These are phyloP conservation scores for Conus betulinus DNA, from an alignment of 1,140 invertebrate species.

Conservation along the genomic window DNA sequence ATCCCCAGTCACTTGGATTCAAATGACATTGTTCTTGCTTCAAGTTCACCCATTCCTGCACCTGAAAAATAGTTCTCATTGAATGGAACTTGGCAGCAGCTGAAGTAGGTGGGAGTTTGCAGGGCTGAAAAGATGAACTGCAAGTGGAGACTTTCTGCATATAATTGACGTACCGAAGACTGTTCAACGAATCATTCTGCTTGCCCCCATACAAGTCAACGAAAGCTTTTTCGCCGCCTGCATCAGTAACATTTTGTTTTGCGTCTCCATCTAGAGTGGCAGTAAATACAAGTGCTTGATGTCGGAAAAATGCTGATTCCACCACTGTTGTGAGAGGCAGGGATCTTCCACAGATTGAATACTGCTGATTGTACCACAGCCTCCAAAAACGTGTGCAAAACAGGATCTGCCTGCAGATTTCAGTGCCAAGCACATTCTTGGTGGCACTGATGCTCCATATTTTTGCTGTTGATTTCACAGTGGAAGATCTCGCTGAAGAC, in stretches of 20 bases:
- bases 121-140: neutral
- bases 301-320: neutral
- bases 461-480: neutral
- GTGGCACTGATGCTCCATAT: neutral
- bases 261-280: neutral
- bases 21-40: neutral
- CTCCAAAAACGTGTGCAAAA: neutral
- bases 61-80: constrained; percentile 28
- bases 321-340: neutral
- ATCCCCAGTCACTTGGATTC: constrained; percentile 20
- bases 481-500: neutral
- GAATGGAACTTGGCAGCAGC: constrained; percentile 37
- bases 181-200: neutral
- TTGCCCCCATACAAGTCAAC: constrained; percentile 6
- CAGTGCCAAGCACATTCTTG: neutral
- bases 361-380: neutral
- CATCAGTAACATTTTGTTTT: neutral
- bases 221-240: constrained; percentile 12
- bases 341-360: neutral
- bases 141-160: constrained; percentile 16
- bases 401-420: neutral
- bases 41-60: constrained; percentile 22
- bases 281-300: neutral
- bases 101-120: constrained; percentile 27
- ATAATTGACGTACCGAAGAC: neutral